Evolutionary conservation across 1,140 invertebrate species (phyloP).

Genomic region (Choristoneura fumiferana): DNA sequence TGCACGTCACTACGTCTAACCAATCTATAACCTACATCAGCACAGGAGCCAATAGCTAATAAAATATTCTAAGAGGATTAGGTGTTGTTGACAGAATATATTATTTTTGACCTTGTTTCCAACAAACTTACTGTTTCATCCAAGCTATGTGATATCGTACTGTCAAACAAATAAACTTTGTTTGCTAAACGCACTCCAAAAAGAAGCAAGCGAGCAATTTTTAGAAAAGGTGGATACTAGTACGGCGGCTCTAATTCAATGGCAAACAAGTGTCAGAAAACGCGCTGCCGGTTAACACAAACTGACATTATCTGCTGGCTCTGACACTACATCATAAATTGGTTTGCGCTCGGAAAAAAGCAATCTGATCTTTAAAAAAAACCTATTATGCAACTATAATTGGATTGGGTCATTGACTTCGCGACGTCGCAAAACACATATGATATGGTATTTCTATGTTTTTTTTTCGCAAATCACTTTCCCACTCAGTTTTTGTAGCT

Average conservation of each 20-base stretch:
- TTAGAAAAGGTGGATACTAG: neutral
- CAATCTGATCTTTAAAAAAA: constrained; percentile 49
- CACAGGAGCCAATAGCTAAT: neutral
- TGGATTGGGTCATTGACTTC: constrained; percentile 56
- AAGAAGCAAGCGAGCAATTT: constrained; percentile 9
- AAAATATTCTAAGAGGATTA: constrained; percentile 9
- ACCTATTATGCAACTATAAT: constrained; percentile 60
- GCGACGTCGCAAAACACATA: constrained; percentile 36
- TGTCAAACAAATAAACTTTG: constrained; percentile 5
- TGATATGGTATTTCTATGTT: constrained; percentile 32
- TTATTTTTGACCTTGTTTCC: constrained; percentile 12
- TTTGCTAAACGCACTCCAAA: neutral
- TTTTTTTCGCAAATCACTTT: constrained; percentile 48
- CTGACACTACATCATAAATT: constrained; percentile 40
- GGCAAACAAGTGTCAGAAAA: neutral
- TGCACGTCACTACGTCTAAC: neutral
- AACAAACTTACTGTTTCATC: neutral
- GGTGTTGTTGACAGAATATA: constrained; percentile 14
- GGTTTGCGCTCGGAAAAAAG: constrained; percentile 48
- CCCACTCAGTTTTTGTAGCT: constrained; percentile 29
- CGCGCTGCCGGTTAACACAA: constrained; percentile 12
- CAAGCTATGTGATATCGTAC: neutral
- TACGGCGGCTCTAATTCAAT: neutral
- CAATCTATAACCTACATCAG: neutral
- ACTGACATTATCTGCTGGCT: constrained; percentile 32